Conservation (phyloP, 2,797 vertebrate species). For the Hippocampus kuda region DNA sequence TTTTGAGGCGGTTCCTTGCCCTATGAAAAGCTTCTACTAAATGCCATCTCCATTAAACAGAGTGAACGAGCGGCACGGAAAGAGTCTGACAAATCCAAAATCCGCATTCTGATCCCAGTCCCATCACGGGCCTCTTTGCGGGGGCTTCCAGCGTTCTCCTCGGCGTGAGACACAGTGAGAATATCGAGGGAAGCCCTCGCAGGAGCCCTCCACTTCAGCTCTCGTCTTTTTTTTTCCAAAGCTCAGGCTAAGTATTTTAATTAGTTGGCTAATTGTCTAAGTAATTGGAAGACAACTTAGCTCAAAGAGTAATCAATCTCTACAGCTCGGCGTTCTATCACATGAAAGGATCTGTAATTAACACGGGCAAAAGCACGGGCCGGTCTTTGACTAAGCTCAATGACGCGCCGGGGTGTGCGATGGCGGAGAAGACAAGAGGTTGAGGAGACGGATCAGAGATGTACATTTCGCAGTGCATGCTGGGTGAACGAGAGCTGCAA, state of each 20-base stretch:
- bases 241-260: conserved; percentile 99
- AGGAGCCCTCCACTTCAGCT: conserved; percentile 78
- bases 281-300: conserved; percentile 99
- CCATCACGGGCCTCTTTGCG: not conserved
- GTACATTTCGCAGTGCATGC: conserved; percentile 6
- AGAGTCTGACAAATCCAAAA: not conserved
- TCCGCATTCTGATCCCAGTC: not conserved
- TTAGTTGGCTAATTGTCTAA: conserved; percentile 99
- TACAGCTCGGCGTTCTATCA: conserved; percentile 96
- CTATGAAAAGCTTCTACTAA: not conserved
- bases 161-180: conserved; percentile 55
- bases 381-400: conserved; percentile 66
- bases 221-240: conserved; percentile 62
- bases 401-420: conserved; percentile 60
- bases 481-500: not conserved
- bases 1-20: too few species aligned
- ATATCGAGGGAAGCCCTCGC: conserved; percentile 76
- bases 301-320: conserved; percentile 99
- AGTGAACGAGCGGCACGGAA: not conserved
- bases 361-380: conserved; percentile 77
- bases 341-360: conserved; percentile 99
- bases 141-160: conserved; percentile 28
- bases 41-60: not conserved
- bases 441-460: conserved; percentile 59
- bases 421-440: conserved; percentile 63